Percentiles rank a stretch among this genome's conserved stretches.
Evolutionary conservation across 2,113 vertebrate species (phyloP).

Genomic region (Montifringilla adamsi): DNA sequence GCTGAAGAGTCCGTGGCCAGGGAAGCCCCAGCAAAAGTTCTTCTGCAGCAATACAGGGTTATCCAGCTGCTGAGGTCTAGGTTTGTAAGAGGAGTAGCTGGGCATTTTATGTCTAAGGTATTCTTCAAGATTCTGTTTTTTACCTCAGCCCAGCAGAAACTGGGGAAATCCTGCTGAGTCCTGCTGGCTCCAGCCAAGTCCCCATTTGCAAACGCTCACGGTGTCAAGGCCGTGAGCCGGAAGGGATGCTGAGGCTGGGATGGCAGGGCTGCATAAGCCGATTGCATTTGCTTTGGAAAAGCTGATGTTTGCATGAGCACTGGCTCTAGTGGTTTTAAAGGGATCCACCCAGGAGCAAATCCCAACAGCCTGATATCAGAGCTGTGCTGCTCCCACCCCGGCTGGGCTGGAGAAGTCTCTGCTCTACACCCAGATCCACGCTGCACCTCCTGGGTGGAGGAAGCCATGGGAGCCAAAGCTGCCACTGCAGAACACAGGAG

Average conservation of each 20-base stretch:
- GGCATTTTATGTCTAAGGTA: not conserved
- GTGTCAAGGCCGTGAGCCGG: not conserved
- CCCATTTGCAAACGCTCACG: not conserved
- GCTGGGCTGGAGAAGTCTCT: not conserved
- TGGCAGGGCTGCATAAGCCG: not conserved
- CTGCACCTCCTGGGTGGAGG: not conserved
- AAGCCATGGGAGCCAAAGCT: not conserved
- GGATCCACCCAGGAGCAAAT: constrained; percentile 24
- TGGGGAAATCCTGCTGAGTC: not conserved
- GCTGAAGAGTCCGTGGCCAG: not conserved
- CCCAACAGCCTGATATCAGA: constrained; percentile 7
- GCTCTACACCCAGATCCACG: not conserved
- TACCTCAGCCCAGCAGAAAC: not conserved
- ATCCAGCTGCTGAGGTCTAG: accelerated
- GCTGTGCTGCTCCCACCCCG: not conserved
- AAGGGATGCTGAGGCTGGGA: not conserved
- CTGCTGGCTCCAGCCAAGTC: not conserved
- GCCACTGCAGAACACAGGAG: not conserved
- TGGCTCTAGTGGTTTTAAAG: not conserved
- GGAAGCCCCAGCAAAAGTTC: not conserved
- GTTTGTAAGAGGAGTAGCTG: not conserved
- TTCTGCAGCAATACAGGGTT: not conserved
- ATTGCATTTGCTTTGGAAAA: constrained; percentile 30
- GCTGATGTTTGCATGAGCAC: constrained; percentile 16
- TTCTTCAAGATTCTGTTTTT: not conserved